Base-by-base conservation (phyloP, 2,888 invertebrate genomes). In the Drepana falcataria region DNA sequence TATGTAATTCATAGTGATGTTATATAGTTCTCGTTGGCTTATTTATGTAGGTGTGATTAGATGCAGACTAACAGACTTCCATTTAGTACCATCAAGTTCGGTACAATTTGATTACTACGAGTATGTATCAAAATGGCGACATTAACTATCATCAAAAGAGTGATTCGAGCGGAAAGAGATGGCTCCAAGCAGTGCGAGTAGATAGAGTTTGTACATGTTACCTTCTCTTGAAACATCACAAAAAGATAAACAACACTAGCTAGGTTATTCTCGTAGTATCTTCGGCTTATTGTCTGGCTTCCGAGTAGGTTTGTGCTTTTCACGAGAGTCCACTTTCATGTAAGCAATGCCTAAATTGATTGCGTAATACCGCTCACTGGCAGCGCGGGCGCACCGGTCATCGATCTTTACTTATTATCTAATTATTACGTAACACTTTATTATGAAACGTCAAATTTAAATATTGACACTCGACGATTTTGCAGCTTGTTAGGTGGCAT, bases 341-440 rank as follows among this genome's bases (percentile, higher is more conserved):
- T 77, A 75, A 71, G 70, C 72, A 73, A 56, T 58, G 64, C 71
- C 71, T 66, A 75, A 71, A 70, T 64, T 57, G 56, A 59, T 82
- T 84, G 77, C 69, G 73, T 73, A 85, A 86, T 58, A 35, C 81
- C 78, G 66, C 71, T 79, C 81, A 76, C 81, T 68, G 44, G 21
- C 21, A 21, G 44, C 44, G 69, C 61, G 62, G 59, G 54, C 44
- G 52, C 54, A 59, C 59, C 72, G 77, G 75, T 73, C 77, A 77
- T 79, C 77, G 81, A 78, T 80, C 80, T 78, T 59, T 66, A 64
- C 65, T 64, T 69, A 80, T 85, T 87, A 87, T 83, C 85, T 87
- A 87, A 86, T 84, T 85, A 78, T 87, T 85, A 73, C 81, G 68
- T 72, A 81, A 81, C 59, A 61, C 56, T 58, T 63, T 69, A 73